Conservation (phyloP, 1,140 invertebrate genomes). For the Dolichoris vasculosae region DNA sequence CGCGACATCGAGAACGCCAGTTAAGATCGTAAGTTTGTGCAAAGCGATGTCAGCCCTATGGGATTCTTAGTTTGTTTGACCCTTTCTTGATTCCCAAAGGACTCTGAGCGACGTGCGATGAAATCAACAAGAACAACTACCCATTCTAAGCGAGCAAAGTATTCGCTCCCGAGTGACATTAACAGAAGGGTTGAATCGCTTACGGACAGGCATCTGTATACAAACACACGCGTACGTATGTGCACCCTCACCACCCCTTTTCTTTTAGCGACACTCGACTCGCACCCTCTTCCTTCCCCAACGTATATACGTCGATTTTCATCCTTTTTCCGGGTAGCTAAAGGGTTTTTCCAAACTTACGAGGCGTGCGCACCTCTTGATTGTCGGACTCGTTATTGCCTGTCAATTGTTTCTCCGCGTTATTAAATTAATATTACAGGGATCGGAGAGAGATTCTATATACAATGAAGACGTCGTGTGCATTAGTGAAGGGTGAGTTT, state of each 20-base stretch:
- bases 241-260: conserved; percentile 29
- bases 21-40: conserved; percentile 40
- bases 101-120: conserved; percentile 69
- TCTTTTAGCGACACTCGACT: conserved; percentile 27
- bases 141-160: conserved; percentile 59
- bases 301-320: conserved; percentile 32
- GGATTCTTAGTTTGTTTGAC: conserved; percentile 69
- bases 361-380: conserved; percentile 62
- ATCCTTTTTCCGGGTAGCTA: background rate
- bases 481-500: conserved; percentile 50
- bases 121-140: conserved; percentile 75
- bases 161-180: conserved; percentile 70
- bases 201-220: conserved; percentile 42
- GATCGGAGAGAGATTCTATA: conserved; percentile 43
- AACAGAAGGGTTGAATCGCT: conserved; percentile 69
- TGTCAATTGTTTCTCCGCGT: conserved; percentile 72
- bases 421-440: conserved; percentile 74
- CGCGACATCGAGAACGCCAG: conserved; percentile 19
- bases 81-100: conserved; percentile 67
- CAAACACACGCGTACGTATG: background rate
- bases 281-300: background rate
- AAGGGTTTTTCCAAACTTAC: conserved; percentile 61
- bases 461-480: background rate
- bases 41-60: conserved; percentile 59
- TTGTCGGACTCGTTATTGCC: conserved; percentile 71